A percentile compares a stretch with the other conserved stretches of the same genome.
phyloP scores from a whole-genome alignment of 2,888 invertebrate species.

The Xestia ashworthii region DNA sequence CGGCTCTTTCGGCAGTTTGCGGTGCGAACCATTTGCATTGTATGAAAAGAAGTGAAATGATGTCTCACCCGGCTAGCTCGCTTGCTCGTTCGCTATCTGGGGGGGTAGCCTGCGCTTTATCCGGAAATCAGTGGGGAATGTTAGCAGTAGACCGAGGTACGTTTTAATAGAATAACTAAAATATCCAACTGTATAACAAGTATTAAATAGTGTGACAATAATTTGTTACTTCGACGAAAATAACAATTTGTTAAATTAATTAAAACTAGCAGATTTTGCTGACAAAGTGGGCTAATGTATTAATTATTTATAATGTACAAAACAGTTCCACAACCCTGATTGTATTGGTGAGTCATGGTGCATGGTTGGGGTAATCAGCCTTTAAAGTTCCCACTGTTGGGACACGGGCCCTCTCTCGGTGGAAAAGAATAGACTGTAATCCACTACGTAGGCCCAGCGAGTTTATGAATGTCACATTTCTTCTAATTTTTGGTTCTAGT shows the following conservation, averaged over 20 bases:
- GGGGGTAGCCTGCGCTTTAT: too few species aligned
- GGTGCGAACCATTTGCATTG: too few species aligned
- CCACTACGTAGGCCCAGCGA: not conserved
- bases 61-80: too few species aligned
- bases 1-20: too few species aligned
- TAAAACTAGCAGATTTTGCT: not conserved
- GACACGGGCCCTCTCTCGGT: not conserved
- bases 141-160: too few species aligned
- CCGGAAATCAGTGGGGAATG: too few species aligned
- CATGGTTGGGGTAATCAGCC: not conserved
- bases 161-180: not conserved
- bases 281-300: not conserved
- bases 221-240: not conserved
- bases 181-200: not conserved
- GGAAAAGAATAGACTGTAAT: not conserved
- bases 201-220: not conserved
- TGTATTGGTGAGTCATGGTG: not conserved
- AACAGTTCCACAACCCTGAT: not conserved
- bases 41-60: too few species aligned
- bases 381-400: not conserved
- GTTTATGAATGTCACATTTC: not conserved
- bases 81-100: too few species aligned
- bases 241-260: not conserved
- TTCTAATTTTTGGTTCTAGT: not conserved
- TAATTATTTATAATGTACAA: not conserved